Base-by-base conservation (phyloP, 37 sponge, comb jelly and placozoan species). In the Sycon ciliatum region DNA sequence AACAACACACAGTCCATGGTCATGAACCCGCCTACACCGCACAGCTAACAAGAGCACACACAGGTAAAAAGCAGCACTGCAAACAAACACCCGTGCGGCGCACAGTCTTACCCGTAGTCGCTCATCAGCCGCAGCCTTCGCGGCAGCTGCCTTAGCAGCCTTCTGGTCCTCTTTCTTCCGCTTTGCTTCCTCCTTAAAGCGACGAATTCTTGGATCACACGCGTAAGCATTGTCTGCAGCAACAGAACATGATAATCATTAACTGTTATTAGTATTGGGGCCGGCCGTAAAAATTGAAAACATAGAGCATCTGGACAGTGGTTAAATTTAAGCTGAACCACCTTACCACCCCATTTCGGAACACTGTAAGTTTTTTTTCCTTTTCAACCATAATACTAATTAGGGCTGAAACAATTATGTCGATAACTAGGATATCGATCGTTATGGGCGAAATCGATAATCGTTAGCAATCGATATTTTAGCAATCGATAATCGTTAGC, bases 141-240 rank as follows among this genome's bases (percentile, higher is more conserved):
- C 57, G 18, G 87, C 82, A 38, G 89, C 95, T 29, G 73, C 78
- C 46, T 83, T 91, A 3, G 84, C 83, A 52, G 39, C 83, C 72
- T 78, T 88, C 57, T 77, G 68, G 27, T 80, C 90, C 30, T 67
- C 80, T 38, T 91, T 96, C 57, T 78, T 60, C 38, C 80, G 67
- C 49, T 84, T 85, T 72, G 81, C 84, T 28, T 83, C 80, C 40
- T 88, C 92, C 38, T 86, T 88, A 66, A 79, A 85, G 32, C 73
- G 72, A 71, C 76, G 83, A 4, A 96, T 78, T 53, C 98, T 61
- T 3, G 90, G 90, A 68, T 96, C 98, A 83, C 87, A 83, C 7
- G 75, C 65, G 65, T 90, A 91, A 0, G 89, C 86, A 75, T 83
- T 86, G 40, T 96, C 90, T 80, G 49, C 13, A 42, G 49, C 49